Base-by-base conservation (phyloP, 2,113 vertebrate species). In the Sterrhoptilus dennistouni region DNA sequence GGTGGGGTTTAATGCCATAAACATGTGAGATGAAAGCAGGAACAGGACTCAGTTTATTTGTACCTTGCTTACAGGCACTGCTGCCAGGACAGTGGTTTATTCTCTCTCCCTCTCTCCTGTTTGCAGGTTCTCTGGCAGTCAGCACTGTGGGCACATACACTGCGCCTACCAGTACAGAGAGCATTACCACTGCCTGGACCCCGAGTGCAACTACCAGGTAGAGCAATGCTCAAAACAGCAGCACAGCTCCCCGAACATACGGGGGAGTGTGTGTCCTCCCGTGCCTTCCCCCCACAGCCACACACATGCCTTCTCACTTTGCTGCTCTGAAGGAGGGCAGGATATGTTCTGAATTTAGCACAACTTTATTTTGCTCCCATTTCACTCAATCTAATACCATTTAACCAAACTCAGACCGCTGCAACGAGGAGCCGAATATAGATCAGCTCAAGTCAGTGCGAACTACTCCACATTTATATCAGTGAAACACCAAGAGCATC, bases 191-290 rank as follows among this genome's bases (percentile, higher is more conserved):
- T 99, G 99, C 98, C 99, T 99, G 87, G 99, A 99, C 97, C 99
- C 99, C 0, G 99, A 99, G 97, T 99, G 99, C 98, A 99, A 99
- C 98, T 99, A 99, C 97, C 99, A 99, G 99, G 99, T 99, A 98
- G 97, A 78, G n/a, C 47, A 36, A 6, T 9, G 60, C 74, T 27
- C 11, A n/a, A 5, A 53, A 8, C 49, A 8, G 0, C 31, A 59
- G 77, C 76, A 15, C 2, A 7, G 77, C 71, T 66, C 5, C 49
- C 54, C 5, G 4, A 24, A 16, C 4, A 1, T 2, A 5, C 19
- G 5, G 3, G 52, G 22, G 22, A 54, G n/a, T 3, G 11, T 2
- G 20, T 20, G 12, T 53, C 63, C 60, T 81, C 29, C 70, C 11
- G 11, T 10, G 45, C 66, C 53, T 17, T 12, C 42, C 44, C 38